Evolutionary conservation across 2,888 invertebrate species (phyloP).

Genomic region (Temnothorax ravouxi): DNA sequence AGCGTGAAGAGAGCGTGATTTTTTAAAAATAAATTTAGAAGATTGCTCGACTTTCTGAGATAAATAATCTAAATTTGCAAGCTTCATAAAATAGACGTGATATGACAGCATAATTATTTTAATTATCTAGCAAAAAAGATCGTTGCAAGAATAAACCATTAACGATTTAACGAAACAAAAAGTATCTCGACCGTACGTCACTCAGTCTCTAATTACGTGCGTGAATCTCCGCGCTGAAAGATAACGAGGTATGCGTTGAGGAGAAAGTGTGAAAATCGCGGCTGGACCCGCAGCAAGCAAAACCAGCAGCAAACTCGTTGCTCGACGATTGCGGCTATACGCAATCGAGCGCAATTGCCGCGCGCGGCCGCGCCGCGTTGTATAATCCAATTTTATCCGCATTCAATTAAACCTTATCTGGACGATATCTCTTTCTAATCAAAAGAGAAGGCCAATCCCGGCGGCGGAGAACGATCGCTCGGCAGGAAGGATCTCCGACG

Average conservation of each 20-base stretch:
- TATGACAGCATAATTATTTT: neutral
- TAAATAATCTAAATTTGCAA: neutral
- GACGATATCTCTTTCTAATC: constrained; percentile 10
- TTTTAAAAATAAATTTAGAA: neutral
- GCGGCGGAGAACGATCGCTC: constrained; percentile 22
- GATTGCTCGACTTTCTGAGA: neutral
- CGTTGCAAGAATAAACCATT: neutral
- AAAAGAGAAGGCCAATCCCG: constrained; percentile 49
- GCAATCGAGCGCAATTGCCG: constrained; percentile 22
- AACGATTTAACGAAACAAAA: neutral
- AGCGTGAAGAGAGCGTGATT: neutral
- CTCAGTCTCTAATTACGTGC: neutral
- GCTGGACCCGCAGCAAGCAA: constrained; percentile 58
- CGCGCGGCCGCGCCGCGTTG: neutral
- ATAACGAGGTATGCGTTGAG: constrained; percentile 61
- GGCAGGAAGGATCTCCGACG: neutral
- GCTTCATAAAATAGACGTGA: neutral
- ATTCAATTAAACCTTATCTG: constrained; percentile 36
- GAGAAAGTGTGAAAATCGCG: constrained; percentile 75
- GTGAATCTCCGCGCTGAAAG: constrained; percentile 59
- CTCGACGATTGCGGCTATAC: constrained; percentile 20
- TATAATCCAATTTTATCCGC: constrained; percentile 30
- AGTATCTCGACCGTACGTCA: constrained; percentile 19
- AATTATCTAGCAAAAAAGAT: neutral
- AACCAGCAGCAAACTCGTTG: constrained; percentile 5